Base-by-base conservation (phyloP, 2,888 invertebrate genomes). In the Pterostichus niger region DNA sequence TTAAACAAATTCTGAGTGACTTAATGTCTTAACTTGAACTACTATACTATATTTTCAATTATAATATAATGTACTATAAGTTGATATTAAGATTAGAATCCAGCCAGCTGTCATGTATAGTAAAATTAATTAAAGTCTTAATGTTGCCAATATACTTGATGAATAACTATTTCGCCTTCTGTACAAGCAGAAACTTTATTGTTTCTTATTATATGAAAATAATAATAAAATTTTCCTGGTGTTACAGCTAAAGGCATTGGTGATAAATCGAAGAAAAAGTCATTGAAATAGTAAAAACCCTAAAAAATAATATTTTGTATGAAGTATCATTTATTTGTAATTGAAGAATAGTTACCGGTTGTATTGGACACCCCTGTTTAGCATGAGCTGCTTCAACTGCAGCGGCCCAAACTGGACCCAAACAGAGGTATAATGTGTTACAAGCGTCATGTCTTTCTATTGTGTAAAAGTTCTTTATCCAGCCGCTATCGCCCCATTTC, bases 281-380 rank as follows among this genome's bases (percentile, higher is more conserved):
- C n/a, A 2, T 49, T n/a, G 13, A 49, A n/a, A n/a, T 49, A 49
- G 49, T 49, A 49, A 49, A 13, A 49, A 49, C 49, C 49, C 49
- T 49, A 5, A 49, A 49, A n/a, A 44, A 40, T 9, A 40, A 40
- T 5, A 40, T 40, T 40, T 40, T 40, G 40, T 40, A 40, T 40
- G 6, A 9, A 7, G 9, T 11, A 44, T 44, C 1, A 44, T 44
- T 13, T n/a, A 11, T 13, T n/a, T 4, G n/a, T 49, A 9, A 44
- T 44, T 10, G 24, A 9, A n/a, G 10, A 6, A n/a, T 49, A 49
- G 2, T 59, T 59, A 59, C 59, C 13, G 59, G 24, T 59, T 59
- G n/a, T 17, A 59, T 17, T 15, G 59, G 59, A 59, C 59, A 59
- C 1, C 59, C 59, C 11, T 59, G 17, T 59, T 59, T 59, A 13